Evolutionary conservation across 2,113 vertebrate genomes (phyloP), one percentile per base, ranked within the genome.

Genomic region (Pterophyllum scalare): DNA sequence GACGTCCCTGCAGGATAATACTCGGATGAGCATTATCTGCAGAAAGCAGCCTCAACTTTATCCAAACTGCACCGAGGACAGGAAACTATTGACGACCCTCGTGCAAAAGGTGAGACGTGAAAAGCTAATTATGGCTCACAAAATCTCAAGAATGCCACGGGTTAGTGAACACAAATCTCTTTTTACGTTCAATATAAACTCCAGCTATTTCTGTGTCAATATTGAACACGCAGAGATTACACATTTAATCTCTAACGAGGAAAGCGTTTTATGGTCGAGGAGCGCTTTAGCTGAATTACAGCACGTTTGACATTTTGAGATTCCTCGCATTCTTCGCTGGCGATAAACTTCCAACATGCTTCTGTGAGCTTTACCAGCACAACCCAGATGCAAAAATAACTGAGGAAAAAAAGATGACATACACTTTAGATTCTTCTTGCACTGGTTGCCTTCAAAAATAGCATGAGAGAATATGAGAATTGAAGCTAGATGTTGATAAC

Each of bases 21-120:
- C 86, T 91, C 59, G 83, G 92, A 92, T 94, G 92, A 94, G 87
- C 88, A 88, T 85, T 91, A 94, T 94, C 92, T 94, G 75, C 80
- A 82, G 75, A 86, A 80, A n/a, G 85, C 90, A 91, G 88, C 75
- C 57, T 61, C 49, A 33, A 77, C 85, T 89, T 89, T 87, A 87
- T 86, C 83, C 90, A 89, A 88, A 83, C 81, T 85, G 77, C 65
- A 67, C 87, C 22, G 82, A 59, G 87, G 74, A 88, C 89, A 95
- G 94, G 92, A 95, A 95, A 86, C 86, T 89, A 91, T 92, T 81
- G 59, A 81, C 81, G 93, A 92, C 89, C 92, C 84, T 87, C 67
- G 6, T 80, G 82, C 46, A 20, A 58, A 85, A 88, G 79, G 65
- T 79, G 75, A 86, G 86, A 87, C 75, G 49, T 89, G 85, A 90